Evolutionary conservation across 2,797 vertebrate genomes (phyloP).

Genomic region (Hybognathus amarus): DNA sequence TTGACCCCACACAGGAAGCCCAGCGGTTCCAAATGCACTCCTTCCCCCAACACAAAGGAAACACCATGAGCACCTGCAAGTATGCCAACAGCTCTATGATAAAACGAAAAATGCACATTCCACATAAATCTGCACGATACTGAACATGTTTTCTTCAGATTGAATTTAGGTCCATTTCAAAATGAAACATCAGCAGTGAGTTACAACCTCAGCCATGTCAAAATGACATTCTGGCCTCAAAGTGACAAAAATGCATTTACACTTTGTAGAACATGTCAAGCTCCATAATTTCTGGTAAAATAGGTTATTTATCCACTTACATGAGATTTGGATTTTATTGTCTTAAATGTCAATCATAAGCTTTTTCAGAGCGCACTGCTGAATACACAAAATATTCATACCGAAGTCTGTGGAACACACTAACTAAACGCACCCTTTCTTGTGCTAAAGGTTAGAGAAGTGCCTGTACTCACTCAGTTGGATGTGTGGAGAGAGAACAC

Average conservation of each 20-base stretch:
- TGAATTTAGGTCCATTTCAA: neutral
- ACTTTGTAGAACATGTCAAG: neutral
- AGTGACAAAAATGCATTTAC: neutral
- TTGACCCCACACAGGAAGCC: slow-evolving; percentile 84
- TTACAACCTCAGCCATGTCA: neutral
- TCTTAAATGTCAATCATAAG: slow-evolving; percentile 33
- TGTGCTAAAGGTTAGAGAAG: slow-evolving; percentile 49
- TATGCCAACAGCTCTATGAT: slow-evolving; percentile 64
- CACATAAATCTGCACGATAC: neutral
- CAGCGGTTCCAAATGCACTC: slow-evolving; percentile 79
- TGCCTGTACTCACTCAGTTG: slow-evolving; percentile 79
- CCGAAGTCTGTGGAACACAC: neutral
- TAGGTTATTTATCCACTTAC: neutral
- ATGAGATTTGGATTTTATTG: slow-evolving; percentile 25
- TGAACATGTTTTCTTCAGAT: neutral
- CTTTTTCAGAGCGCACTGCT: neutral
- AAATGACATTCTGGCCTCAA: slow-evolving; percentile 17
- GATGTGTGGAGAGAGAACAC: slow-evolving; percentile 75
- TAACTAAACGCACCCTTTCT: neutral
- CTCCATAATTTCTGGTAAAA: neutral
- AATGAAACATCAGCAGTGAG: neutral
- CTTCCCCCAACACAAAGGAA: slow-evolving; percentile 66
- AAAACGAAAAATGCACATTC: slow-evolving; percentile 52
- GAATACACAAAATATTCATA: neutral
- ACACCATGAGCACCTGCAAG: slow-evolving; percentile 69